Conservation (phyloP, 2,113 vertebrate species). For the Psammodynastes pulverulentus region DNA sequence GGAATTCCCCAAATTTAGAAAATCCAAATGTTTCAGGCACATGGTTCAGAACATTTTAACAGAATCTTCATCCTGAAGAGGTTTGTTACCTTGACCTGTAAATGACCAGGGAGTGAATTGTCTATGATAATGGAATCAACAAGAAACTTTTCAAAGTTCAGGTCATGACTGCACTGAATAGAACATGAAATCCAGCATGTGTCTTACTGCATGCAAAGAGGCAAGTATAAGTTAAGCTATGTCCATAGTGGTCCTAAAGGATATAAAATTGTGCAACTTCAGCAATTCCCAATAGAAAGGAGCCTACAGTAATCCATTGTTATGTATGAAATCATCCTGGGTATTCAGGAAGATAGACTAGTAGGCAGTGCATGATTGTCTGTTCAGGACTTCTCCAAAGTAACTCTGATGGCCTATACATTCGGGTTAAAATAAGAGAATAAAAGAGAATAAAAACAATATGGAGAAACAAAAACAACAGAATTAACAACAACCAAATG, state of each 20-base stretch:
- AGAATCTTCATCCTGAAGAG: no score
- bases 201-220: background rate
- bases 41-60: no score
- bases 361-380: background rate
- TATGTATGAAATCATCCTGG: background rate
- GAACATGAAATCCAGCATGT: no score
- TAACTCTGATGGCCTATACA: background rate
- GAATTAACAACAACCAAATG: background rate
- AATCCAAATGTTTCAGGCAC: no score
- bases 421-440: background rate
- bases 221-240: background rate
- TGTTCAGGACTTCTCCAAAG: background rate
- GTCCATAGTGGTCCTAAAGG: background rate
- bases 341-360: background rate
- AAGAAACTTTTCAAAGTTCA: no score
- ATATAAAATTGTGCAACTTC: background rate
- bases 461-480: background rate
- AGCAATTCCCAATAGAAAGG: background rate
- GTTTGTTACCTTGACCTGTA: no score
- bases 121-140: no score
- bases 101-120: no score
- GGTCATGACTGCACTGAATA: no score
- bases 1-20: no score
- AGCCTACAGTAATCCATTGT: background rate
- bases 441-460: background rate